Conservation (phyloP, 2,888 invertebrate species). For the Hybos culiciformis region DNA sequence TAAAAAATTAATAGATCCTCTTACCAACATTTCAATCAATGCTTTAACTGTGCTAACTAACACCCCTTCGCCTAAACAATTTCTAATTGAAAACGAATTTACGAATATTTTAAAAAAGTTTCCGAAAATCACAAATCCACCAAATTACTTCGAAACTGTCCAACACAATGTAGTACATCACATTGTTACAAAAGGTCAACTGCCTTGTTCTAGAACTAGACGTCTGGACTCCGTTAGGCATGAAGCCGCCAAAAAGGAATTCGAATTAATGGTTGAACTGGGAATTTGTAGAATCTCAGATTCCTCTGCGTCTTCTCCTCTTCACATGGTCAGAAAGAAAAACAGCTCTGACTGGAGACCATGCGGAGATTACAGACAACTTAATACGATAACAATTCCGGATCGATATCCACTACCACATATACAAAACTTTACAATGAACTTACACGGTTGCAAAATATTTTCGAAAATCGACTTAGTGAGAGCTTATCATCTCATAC, state of each 20-base stretch:
- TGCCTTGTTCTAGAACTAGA: neutral
- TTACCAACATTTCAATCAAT: neutral
- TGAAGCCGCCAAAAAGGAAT: neutral
- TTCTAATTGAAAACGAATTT: neutral
- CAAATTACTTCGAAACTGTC: neutral
- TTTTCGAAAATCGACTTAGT: conserved; percentile 17
- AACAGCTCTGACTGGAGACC: neutral
- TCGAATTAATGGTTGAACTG: neutral
- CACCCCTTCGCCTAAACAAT: neutral
- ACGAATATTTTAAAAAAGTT: neutral
- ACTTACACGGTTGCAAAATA: conserved; percentile 3
- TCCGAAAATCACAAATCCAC: neutral
- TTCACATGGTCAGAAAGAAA: neutral
- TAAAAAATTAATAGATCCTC: neutral
- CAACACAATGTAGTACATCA: neutral
- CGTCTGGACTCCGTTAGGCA: neutral
- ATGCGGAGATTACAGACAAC: neutral
- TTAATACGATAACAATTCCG: conserved; percentile 6
- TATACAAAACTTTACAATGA: neutral
- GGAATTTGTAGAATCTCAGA: neutral
- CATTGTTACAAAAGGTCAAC: neutral
- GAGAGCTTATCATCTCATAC: conserved; percentile 25
- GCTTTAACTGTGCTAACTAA: neutral
- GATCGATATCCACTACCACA: neutral
- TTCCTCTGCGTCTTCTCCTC: neutral